A percentile compares a stretch with the other conserved stretches of the same genome.
phyloP scores from a whole-genome alignment of 2,888 invertebrate species.

The Apodemia zela region DNA sequence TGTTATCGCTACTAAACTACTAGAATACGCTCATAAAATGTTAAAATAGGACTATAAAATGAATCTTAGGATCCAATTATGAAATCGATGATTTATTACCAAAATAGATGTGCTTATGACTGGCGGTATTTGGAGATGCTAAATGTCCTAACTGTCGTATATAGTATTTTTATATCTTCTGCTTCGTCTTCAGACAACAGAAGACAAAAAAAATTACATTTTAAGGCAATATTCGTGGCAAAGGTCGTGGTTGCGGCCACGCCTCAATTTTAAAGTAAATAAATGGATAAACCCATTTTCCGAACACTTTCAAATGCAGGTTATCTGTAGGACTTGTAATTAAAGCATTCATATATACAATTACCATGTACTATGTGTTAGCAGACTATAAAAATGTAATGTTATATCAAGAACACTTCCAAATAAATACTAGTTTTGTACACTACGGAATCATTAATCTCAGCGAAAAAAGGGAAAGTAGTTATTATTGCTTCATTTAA shows the following conservation, averaged over 20 bases:
- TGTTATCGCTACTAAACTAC: not conserved
- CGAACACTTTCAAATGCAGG: too few relatives aligned
- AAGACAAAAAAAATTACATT: too few relatives aligned
- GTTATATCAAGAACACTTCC: conserved; percentile 5
- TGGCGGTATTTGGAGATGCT: too few relatives aligned
- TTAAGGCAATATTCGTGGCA: too few relatives aligned
- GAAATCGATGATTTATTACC: not conserved
- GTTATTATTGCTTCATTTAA: not conserved
- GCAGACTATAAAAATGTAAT: not conserved
- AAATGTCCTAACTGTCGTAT: too few relatives aligned
- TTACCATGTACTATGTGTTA: not conserved
- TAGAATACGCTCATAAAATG: not conserved
- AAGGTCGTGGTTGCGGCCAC: too few relatives aligned
- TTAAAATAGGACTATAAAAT: not conserved
- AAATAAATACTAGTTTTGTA: not conserved
- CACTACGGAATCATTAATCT: too few relatives aligned
- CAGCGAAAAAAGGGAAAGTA: not conserved
- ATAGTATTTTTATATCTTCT: too few relatives aligned
- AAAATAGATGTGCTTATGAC: not conserved
- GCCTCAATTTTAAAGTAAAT: too few relatives aligned
- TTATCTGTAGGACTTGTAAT: too few relatives aligned
- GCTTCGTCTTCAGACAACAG: too few relatives aligned
- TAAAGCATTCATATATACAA: not conserved
- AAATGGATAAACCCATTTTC: too few relatives aligned
- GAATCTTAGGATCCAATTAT: not conserved